phyloP scores from a whole-genome alignment of 2,888 invertebrate genomes.

The Hirtodrosophila trivittata region DNA sequence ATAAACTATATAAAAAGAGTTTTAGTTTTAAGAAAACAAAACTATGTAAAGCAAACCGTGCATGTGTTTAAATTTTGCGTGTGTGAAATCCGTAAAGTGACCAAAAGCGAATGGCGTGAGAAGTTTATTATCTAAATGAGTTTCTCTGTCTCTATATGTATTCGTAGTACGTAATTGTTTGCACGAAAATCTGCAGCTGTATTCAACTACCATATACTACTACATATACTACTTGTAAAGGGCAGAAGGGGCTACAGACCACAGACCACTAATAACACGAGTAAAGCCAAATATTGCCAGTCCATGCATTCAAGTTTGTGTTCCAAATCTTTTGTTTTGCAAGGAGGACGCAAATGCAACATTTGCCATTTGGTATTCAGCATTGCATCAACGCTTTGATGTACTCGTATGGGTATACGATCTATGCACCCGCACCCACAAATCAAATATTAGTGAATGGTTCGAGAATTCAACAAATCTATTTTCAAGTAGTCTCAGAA shows the following conservation, averaged over 20 bases:
- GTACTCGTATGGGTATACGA: background rate
- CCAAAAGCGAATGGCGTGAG: conserved; percentile 36
- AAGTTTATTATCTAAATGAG: conserved; percentile 16
- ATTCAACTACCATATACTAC: no score
- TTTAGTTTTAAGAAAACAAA: no score
- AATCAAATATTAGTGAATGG: conserved; percentile 10
- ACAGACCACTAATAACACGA: conserved; percentile 16
- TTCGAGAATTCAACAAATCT: background rate
- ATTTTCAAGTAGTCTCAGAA: background rate
- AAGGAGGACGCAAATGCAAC: conserved; percentile 31
- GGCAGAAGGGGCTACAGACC: background rate
- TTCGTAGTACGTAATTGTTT: background rate
- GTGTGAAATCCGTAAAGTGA: conserved; percentile 41
- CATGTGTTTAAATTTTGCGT: conserved; percentile 68
- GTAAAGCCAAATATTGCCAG: conserved; percentile 49
- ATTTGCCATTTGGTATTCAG: conserved; percentile 22
- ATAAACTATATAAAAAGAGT: conserved; percentile 2
- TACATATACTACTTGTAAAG: no score
- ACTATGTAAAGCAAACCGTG: conserved; percentile 33
- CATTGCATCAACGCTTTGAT: conserved; percentile 24
- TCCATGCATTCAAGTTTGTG: conserved; percentile 59
- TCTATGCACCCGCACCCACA: background rate
- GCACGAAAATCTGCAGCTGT: conserved; percentile 24
- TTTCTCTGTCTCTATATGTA: conserved; percentile 3
- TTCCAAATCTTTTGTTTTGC: conserved; percentile 67